Base-by-base conservation (phyloP, 2,888 invertebrate genomes). In the Mesopsocus fuscifrons region DNA sequence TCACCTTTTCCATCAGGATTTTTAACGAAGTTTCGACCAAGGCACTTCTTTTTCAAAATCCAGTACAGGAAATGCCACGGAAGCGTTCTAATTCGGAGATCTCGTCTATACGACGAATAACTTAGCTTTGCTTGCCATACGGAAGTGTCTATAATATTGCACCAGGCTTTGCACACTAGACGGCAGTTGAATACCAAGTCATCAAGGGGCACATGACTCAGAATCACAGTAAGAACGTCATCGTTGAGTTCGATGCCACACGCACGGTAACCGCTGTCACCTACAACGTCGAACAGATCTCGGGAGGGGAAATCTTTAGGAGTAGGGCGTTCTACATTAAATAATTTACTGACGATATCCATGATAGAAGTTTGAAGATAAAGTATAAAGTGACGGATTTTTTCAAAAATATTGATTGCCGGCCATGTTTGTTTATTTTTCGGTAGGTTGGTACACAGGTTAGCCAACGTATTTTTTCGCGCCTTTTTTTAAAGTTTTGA, bases 151-250 rank as follows among this genome's bases (percentile, higher is more conserved):
- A 38, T 38, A 5, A 38, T 38, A 38, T 38, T 38, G 20, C 38
- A 38, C 38, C 38, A 38, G n/a, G 38, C 4, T 20, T 38, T 38
- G 18, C 38, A 38, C 8, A 38, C 38, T 6, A 17, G 9, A 18
- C 38, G 15, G 20, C 38, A 38, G 16, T 20, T 15, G 16, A 38
- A 38, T 16, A 38, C 38, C 17, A 33, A 33, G 20, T 5, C 11
- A 6, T 38, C 3, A 5, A 21, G 4, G 15, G 6, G 9, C 3
- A 38, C 17, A 17, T 20, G n/a, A 38, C 17, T 38, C 8, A 38
- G 11, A 4, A 38, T 38, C 4, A 11, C n/a, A 5, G 20, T 20
- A 6, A 38, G 21, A 5, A 38, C 5, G 13, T 38, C 38, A 6
- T 38, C 38, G 17, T 17, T 17, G 20, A 38, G 21, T 6, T 18